Base-by-base conservation (phyloP, 2,888 invertebrate species). In the Neria commutata region DNA sequence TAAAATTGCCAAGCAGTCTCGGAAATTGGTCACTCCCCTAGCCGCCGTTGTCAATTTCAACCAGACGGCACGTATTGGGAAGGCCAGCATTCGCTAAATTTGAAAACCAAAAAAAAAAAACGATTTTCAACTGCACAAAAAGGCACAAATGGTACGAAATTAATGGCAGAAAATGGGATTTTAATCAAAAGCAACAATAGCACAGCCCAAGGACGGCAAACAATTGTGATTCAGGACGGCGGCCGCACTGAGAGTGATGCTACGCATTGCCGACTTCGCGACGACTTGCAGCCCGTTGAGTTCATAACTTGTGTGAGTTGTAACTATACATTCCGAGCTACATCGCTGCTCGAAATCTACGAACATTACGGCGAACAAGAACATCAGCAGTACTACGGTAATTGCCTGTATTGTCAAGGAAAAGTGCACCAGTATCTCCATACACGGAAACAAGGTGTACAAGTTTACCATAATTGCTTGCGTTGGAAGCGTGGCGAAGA, bases 161-260 rank as follows among this genome's bases (percentile, higher is more conserved):
- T 68, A 61, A 68, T 68, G 68, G 68, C 65, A 52, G 63, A 65
- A 51, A 64, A 62, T 64, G 63, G 51, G 56, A 58, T 63, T 61
- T 58, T 64, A 47, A 65, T 54, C 54, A 45, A 34, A 34, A 60
- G 47, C 61, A 63, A 59, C 58, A 59, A 62, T 37, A 45, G 57
- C 23, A 16, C 26, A 24, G 24, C 24, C 11, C 45, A 53, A 1
- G 37, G 17, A 37, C 11, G n/a, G 26, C 21, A 42, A 26, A 11
- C n/a, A 14, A 11, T 33, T 23, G 24, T 3, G 47, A 47, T n/a
- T n/a, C n/a, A 49, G 53, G 66, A 66, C 34, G 52, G 52, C 34
- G 76, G 66, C 33, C 61, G 57, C 26, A 72, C 76, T 5, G 80
- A 80, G 64, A 75, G 71, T 59, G 81, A 80, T 73, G 78, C 80